Percentiles rank a stretch among this genome's conserved stretches.
These are phyloP conservation scores for Psittacula cyanocephala DNA, from an alignment of 2,113 vertebrate species.

Conservation along the genomic window DNA sequence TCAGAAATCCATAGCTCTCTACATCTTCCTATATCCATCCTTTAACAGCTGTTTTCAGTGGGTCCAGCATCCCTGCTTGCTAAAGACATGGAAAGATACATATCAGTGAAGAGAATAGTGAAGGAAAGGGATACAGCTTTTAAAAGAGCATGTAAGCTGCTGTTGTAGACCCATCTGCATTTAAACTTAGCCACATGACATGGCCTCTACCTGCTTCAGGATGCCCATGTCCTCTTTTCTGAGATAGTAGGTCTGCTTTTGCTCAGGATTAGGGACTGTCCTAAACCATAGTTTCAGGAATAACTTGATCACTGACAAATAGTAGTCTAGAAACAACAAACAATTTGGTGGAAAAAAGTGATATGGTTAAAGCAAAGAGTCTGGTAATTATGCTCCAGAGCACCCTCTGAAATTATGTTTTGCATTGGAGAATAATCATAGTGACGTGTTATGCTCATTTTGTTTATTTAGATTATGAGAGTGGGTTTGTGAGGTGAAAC, in stretches of 20 bases:
- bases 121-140: background rate
- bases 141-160: background rate
- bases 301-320: background rate
- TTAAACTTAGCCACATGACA: background rate
- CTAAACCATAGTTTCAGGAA: background rate
- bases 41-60: background rate
- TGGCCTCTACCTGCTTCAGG: background rate
- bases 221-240: background rate
- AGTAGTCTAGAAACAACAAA: background rate
- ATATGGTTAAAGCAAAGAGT: background rate
- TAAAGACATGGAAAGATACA: fast-evolving
- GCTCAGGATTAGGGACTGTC: background rate
- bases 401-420: background rate
- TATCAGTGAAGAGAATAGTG: background rate
- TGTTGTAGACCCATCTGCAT: background rate
- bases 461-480: background rate
- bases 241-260: background rate
- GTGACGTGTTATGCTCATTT: background rate
- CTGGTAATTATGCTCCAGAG: background rate
- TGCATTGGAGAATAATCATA: background rate
- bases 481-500: background rate
- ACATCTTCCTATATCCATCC: background rate
- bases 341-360: background rate
- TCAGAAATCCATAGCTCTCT: background rate
- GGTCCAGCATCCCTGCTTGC: background rate